A percentile compares a stretch with the other conserved stretches of the same genome.
phyloP scores from a whole-genome alignment of 2,888 invertebrate genomes.

The Icerya purchasi region DNA sequence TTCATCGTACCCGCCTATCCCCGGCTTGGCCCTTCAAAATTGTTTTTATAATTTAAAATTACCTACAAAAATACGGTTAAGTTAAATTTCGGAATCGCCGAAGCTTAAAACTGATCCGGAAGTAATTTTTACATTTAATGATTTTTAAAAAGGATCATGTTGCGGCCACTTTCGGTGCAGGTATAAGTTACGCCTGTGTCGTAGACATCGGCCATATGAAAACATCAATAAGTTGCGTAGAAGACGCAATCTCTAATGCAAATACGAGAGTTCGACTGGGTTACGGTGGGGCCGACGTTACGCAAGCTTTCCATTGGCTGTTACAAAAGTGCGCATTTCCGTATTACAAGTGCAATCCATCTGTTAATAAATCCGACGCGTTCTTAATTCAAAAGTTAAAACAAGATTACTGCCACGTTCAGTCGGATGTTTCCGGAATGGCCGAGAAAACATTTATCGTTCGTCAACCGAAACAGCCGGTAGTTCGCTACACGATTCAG shows the following conservation, averaged over 20 bases:
- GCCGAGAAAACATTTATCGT: constrained; percentile 60
- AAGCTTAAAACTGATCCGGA: too few species aligned
- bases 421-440: constrained; percentile 72
- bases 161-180: constrained; percentile 65
- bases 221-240: constrained; percentile 85
- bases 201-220: constrained; percentile 91
- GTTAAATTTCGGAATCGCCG: too few species aligned
- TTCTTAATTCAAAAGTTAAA: constrained; percentile 61
- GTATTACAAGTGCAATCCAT: constrained; percentile 56
- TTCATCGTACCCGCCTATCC: too few species aligned
- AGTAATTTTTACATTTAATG: too few species aligned
- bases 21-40: too few species aligned
- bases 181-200: constrained; percentile 70
- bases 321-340: constrained; percentile 78
- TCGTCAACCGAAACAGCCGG: constrained; percentile 43
- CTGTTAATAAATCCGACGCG: constrained; percentile 46
- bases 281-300: constrained; percentile 44
- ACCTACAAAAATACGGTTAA: too few species aligned
- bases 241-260: constrained; percentile 82
- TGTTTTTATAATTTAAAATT: too few species aligned
- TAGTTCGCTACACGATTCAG: constrained; percentile 51
- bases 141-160: constrained; percentile 49
- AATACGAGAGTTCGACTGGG: constrained; percentile 32
- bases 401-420: constrained; percentile 75
- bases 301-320: constrained; percentile 70